A percentile compares a stretch with the other conserved stretches of the same genome.
Evolutionary conservation across 2,797 vertebrate genomes (phyloP).

Genomic region (Phalloptychus januarius): DNA sequence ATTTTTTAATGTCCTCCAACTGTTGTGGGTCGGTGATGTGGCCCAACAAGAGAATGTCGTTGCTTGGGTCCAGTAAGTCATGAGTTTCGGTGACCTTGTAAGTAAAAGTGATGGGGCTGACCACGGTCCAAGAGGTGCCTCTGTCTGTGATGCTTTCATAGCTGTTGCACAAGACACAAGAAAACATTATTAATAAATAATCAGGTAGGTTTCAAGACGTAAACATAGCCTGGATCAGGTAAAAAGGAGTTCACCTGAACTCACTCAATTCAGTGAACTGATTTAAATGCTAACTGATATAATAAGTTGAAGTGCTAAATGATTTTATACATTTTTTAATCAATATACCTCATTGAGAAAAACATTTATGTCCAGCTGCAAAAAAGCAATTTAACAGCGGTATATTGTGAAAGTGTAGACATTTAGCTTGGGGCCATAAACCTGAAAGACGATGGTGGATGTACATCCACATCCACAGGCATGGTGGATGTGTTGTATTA

Average conservation of each 20-base stretch:
- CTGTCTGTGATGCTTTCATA: conserved; percentile 72
- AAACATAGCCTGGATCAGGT: neutral
- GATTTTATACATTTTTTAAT: too few relatives aligned
- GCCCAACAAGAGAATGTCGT: conserved; percentile 82
- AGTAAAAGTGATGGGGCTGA: conserved; percentile 83
- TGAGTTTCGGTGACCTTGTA: conserved; percentile 83
- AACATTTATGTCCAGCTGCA: neutral
- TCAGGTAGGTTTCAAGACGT: neutral
- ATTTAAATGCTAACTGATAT: too few relatives aligned
- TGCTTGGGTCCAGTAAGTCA: conserved; percentile 79
- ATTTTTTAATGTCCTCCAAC: conserved; percentile 57
- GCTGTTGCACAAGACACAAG: conserved; percentile 68
- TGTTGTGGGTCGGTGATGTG: conserved; percentile 79
- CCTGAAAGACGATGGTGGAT: too few relatives aligned
- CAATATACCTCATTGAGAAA: neutral
- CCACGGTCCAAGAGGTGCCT: conserved; percentile 81
- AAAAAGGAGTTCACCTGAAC: neutral
- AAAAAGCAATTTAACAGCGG: neutral
- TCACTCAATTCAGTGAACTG: too few relatives aligned
- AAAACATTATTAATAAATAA: neutral
- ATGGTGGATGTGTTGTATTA: too few relatives aligned
- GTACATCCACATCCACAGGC: too few relatives aligned
- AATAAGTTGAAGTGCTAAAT: too few relatives aligned
- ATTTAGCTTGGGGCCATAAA: too few relatives aligned
- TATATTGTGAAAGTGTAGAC: neutral